Percentiles rank a stretch among this genome's conserved stretches.
These are phyloP conservation scores for Rhagonycha lutea DNA, from an alignment of 2,888 invertebrate species.

Conservation along the genomic window DNA sequence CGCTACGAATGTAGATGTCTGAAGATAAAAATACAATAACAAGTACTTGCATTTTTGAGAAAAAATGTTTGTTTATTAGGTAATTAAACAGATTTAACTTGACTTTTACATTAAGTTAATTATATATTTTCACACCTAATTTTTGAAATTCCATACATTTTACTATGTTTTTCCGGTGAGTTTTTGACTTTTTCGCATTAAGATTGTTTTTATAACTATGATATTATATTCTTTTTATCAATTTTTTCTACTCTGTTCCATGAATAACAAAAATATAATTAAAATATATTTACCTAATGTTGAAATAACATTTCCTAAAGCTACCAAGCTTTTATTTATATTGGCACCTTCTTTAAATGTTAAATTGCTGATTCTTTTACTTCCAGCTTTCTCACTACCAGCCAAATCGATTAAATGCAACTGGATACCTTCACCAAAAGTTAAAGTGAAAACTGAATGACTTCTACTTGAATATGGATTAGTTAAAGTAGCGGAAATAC, in stretches of 20 bases:
- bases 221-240: too few species aligned
- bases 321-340: constrained; percentile 80
- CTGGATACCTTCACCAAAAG: constrained; percentile 66
- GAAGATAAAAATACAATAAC: too few species aligned
- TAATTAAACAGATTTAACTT: too few species aligned
- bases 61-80: too few species aligned
- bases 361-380: constrained; percentile 52
- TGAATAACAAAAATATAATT: background rate
- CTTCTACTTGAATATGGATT: constrained; percentile 75
- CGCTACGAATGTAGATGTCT: too few species aligned
- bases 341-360: constrained; percentile 68
- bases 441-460: constrained; percentile 72
- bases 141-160: too few species aligned
- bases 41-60: too few species aligned
- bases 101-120: too few species aligned
- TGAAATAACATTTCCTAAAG: constrained; percentile 81
- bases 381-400: constrained; percentile 69
- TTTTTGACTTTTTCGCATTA: too few species aligned
- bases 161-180: too few species aligned
- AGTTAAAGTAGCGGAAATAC: constrained; percentile 72
- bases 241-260: background rate
- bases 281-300: constrained; percentile 64
- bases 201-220: too few species aligned
- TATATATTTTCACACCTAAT: too few species aligned
- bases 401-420: constrained; percentile 67